Percentiles rank a stretch among this genome's conserved stretches.
phyloP scores from a whole-genome alignment of 1,140 invertebrate species.

The Pissodes strobi region DNA sequence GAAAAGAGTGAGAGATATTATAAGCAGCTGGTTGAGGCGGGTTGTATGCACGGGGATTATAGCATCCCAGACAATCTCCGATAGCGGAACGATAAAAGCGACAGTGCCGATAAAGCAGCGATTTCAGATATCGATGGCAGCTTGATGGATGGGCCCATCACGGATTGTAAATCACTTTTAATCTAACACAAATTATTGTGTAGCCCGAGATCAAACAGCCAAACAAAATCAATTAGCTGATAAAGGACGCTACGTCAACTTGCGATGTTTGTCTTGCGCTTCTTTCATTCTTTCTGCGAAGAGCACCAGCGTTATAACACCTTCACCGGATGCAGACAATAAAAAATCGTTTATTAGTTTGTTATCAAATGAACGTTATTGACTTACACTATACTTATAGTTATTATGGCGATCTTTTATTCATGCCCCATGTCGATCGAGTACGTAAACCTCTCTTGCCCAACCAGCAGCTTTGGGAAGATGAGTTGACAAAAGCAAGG shows the following conservation, averaged over 20 bases:
- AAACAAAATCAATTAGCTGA: constrained; percentile 37
- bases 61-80: constrained; percentile 38
- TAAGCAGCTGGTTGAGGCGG: constrained; percentile 21
- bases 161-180: constrained; percentile 53
- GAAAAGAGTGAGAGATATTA: constrained; percentile 5
- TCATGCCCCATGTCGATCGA: too few species aligned
- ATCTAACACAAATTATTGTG: constrained; percentile 48
- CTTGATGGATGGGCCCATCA: constrained; percentile 45
- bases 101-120: constrained; percentile 45
- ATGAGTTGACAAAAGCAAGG: too few species aligned
- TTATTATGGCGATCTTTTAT: too few species aligned
- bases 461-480: too few species aligned
- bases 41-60: constrained; percentile 42
- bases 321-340: too few species aligned
- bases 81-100: constrained; percentile 48
- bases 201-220: constrained; percentile 30
- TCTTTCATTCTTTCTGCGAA: too few species aligned
- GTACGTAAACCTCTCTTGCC: too few species aligned
- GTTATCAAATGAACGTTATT: too few species aligned
- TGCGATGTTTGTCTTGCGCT: not conserved
- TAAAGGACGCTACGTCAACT: constrained; percentile 12
- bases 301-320: too few species aligned
- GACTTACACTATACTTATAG: too few species aligned
- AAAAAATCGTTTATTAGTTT: too few species aligned
- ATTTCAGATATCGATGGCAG: constrained; percentile 51